Conservation (phyloP, 2,888 invertebrate genomes). For the Patella pellucida region DNA sequence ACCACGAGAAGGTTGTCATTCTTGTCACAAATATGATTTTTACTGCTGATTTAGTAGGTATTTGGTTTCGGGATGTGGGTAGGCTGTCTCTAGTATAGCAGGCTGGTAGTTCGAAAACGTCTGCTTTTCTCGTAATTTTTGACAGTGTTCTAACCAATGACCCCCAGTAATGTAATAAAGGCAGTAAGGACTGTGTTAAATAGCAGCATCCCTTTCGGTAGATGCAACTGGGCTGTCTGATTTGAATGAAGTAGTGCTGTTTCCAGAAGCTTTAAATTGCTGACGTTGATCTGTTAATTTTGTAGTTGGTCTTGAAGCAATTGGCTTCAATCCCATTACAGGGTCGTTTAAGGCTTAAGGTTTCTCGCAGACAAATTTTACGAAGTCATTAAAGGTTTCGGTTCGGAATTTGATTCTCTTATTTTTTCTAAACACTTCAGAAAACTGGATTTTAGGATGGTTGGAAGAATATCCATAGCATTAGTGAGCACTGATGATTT, state of each 20-base stretch:
- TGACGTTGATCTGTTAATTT: not conserved
- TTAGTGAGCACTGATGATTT: not conserved
- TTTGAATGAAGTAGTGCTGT: not conserved
- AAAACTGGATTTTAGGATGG: not conserved
- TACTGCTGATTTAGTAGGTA: not conserved
- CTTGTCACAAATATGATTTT: not conserved
- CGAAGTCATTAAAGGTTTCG: not conserved
- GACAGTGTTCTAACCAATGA: not conserved
- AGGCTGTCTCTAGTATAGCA: not conserved
- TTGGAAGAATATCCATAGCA: no score
- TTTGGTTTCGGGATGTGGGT: not conserved
- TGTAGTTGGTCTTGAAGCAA: not conserved
- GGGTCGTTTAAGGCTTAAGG: not conserved
- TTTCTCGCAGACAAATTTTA: not conserved
- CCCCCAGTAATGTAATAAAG: not conserved
- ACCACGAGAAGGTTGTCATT: not conserved
- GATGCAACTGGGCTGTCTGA: not conserved
- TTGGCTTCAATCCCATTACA: not conserved
- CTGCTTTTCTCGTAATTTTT: not conserved
- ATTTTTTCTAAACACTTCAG: not conserved
- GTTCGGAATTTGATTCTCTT: not conserved
- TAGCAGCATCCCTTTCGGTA: not conserved
- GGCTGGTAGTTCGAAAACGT: not conserved
- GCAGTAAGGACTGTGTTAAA: not conserved
- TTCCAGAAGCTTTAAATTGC: not conserved